Evolutionary conservation across 1,140 invertebrate species (phyloP).

Genomic region (Physella acuta): DNA sequence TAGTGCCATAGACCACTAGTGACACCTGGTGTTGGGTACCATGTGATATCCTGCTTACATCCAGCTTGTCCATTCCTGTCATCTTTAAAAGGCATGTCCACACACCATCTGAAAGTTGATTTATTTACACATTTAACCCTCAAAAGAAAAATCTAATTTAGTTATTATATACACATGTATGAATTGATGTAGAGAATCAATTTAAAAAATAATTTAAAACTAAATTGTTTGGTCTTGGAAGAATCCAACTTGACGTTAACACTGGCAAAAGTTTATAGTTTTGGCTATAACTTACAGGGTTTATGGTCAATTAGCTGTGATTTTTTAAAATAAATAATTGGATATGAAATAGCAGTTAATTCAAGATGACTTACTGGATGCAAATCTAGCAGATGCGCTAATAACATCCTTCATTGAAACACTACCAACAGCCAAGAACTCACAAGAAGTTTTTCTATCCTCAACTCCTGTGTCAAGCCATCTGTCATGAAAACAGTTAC

Average conservation of each 20-base stretch:
- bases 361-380: constrained; percentile 29
- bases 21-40: constrained; percentile 34
- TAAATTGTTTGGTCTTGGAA: too few species aligned
- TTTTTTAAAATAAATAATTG: too few species aligned
- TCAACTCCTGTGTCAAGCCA: constrained; percentile 49
- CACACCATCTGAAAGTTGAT: constrained; percentile 39
- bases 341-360: neutral
- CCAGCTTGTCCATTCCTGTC: constrained; percentile 35
- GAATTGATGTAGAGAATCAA: too few species aligned
- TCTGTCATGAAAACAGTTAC: too few species aligned
- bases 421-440: constrained; percentile 33
- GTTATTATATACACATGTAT: too few species aligned
- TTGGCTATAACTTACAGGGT: too few species aligned
- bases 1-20: constrained; percentile 35
- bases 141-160: too few species aligned
- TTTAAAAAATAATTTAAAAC: too few species aligned
- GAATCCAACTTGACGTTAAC: too few species aligned
- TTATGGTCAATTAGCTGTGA: too few species aligned
- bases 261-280: too few species aligned
- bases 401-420: constrained; percentile 29
- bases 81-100: constrained; percentile 37
- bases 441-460: constrained; percentile 39
- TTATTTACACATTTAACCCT: too few species aligned
- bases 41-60: constrained; percentile 21
- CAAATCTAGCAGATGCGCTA: constrained; percentile 19